Evolutionary conservation across 2,888 invertebrate genomes (phyloP).

Genomic region (Ferdinandea cuprea): DNA sequence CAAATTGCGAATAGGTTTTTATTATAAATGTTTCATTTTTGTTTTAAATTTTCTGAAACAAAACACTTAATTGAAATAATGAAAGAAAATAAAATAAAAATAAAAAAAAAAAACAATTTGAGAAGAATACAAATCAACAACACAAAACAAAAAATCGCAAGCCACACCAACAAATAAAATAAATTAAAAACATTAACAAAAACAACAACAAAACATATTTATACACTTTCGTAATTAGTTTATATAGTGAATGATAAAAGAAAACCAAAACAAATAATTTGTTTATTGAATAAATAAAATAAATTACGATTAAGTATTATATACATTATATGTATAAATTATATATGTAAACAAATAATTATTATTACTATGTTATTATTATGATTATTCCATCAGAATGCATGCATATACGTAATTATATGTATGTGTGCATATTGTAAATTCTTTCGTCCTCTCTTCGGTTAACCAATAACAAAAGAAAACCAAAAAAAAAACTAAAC

Average conservation of each 20-base stretch:
- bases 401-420: constrained; percentile 63
- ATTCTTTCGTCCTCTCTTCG: constrained; percentile 75
- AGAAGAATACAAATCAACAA: constrained; percentile 73
- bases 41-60: constrained; percentile 21
- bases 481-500: constrained; percentile 62
- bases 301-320: constrained; percentile 73
- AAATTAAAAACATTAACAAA: constrained; percentile 69
- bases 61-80: constrained; percentile 28
- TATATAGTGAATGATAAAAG: constrained; percentile 75
- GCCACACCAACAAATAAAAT: constrained; percentile 60
- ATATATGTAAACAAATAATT: constrained; percentile 71
- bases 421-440: constrained; percentile 64
- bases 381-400: constrained; percentile 67
- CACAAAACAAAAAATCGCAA: constrained; percentile 58
- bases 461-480: constrained; percentile 78
- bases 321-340: constrained; percentile 75
- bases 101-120: constrained; percentile 70
- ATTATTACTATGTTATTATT: constrained; percentile 70
- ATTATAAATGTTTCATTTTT: constrained; percentile 36
- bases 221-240: constrained; percentile 76
- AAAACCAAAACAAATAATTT: constrained; percentile 70
- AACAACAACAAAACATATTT: constrained; percentile 75
- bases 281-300: constrained; percentile 72
- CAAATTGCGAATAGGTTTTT: constrained; percentile 60
- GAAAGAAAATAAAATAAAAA: constrained; percentile 62